A percentile compares a stretch with the other conserved stretches of the same genome.
phyloP scores from a whole-genome alignment of 2,888 invertebrate species.

The Dioctria linearis region DNA sequence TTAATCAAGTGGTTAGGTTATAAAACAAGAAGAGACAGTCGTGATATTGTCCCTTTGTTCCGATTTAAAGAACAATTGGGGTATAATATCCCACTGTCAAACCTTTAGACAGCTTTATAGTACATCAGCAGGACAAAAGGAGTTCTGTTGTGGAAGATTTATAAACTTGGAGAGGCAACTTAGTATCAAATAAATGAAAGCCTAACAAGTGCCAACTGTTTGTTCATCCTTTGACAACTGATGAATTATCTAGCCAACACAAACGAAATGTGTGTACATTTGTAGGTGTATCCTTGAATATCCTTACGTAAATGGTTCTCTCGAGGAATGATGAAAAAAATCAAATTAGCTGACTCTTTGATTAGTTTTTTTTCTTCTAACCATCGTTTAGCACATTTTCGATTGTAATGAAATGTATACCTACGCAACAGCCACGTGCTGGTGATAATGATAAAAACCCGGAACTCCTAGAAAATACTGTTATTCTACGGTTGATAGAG shows the following conservation, averaged over 20 bases:
- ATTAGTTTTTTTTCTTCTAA: no score
- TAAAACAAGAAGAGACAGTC: conserved; percentile 3
- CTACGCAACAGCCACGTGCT: no score
- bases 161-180: conserved; percentile 8
- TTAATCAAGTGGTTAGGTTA: conserved; percentile 21
- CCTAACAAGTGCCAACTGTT: conserved; percentile 19
- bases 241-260: conserved; percentile 11
- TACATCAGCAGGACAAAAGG: conserved; percentile 11
- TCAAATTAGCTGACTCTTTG: no score
- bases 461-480: no score
- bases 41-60: conserved; percentile 21
- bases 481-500: no score
- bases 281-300: not conserved
- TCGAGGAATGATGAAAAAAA: no score
- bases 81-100: conserved; percentile 18
- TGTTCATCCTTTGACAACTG: not conserved
- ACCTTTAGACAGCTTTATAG: not conserved
- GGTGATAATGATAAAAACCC: no score
- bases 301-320: no score
- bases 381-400: no score
- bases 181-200: conserved; percentile 20
- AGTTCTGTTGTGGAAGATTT: conserved; percentile 7
- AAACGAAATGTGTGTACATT: not conserved
- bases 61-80: conserved; percentile 9
- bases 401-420: no score